phyloP scores from a whole-genome alignment of 2,797 vertebrate species.

The Sebastolobus altivelis region DNA sequence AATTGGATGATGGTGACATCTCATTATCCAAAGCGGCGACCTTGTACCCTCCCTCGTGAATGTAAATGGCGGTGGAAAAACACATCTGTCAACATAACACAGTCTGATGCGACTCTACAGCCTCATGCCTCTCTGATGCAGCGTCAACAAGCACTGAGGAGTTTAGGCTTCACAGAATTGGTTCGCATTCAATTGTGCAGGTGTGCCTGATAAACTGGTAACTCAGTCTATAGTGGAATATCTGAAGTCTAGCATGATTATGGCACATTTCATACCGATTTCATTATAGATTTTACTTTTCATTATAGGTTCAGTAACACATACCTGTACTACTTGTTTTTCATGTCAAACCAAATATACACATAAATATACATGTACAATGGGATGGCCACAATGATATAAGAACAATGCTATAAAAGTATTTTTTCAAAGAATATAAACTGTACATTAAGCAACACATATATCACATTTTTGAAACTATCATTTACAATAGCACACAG shows the following conservation, averaged over 20 bases:
- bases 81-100: slow-evolving; percentile 39
- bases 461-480: not conserved
- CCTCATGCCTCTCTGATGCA: not conserved
- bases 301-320: not conserved
- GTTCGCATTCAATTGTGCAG: not conserved
- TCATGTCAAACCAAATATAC: not conserved
- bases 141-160: not conserved
- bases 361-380: not conserved
- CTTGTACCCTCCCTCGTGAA: slow-evolving; percentile 30
- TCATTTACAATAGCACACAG: not conserved
- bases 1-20: slow-evolving; percentile 38
- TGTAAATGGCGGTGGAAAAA: slow-evolving; percentile 31
- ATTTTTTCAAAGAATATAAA: not conserved
- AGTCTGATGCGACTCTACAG: not conserved
- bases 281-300: not conserved
- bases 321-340: not conserved
- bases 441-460: not conserved
- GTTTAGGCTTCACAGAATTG: not conserved
- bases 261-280: not conserved
- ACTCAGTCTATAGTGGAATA: not conserved
- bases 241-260: not conserved
- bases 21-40: slow-evolving; percentile 52
- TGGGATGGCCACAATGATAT: not conserved
- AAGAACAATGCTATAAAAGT: not conserved
- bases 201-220: not conserved